phyloP scores from a whole-genome alignment of 2,797 vertebrate genomes.

The Odontamblyopus rebecca region DNA sequence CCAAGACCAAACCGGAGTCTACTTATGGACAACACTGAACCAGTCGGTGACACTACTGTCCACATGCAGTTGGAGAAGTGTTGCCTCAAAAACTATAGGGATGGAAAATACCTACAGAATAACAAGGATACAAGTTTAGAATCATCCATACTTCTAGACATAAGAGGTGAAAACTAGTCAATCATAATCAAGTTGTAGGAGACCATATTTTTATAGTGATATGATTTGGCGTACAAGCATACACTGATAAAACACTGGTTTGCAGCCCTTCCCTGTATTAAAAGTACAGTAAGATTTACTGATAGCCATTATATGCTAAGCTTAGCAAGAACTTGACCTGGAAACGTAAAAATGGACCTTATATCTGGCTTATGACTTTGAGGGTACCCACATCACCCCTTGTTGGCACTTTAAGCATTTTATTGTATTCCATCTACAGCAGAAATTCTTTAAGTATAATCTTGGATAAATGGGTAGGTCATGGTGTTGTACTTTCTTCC shows the following conservation, averaged over 20 bases:
- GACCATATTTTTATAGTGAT: background rate
- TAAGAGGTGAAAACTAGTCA: background rate
- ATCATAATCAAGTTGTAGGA: background rate
- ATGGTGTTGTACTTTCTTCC: conserved; percentile 34
- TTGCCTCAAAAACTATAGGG: conserved; percentile 2
- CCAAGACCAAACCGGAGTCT: conserved; percentile 34
- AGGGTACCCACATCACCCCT: background rate
- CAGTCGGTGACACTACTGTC: conserved; percentile 17
- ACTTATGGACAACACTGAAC: conserved; percentile 28
- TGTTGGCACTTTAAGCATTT: conserved; percentile 14
- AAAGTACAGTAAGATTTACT: background rate
- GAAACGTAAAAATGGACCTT: conserved; percentile 11
- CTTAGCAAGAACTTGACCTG: background rate
- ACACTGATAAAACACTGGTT: background rate
- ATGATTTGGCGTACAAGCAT: background rate
- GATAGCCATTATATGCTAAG: background rate
- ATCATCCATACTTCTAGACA: background rate
- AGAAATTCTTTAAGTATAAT: conserved; percentile 47
- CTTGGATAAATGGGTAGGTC: conserved; percentile 43
- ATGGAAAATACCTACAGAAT: background rate
- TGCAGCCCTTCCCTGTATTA: background rate
- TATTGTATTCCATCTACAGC: conserved; percentile 35
- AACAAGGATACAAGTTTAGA: background rate
- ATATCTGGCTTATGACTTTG: conserved; percentile 27
- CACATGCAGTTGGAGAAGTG: background rate